Conservation (phyloP, 2,797 vertebrate species). For the Diceros bicornis region DNA sequence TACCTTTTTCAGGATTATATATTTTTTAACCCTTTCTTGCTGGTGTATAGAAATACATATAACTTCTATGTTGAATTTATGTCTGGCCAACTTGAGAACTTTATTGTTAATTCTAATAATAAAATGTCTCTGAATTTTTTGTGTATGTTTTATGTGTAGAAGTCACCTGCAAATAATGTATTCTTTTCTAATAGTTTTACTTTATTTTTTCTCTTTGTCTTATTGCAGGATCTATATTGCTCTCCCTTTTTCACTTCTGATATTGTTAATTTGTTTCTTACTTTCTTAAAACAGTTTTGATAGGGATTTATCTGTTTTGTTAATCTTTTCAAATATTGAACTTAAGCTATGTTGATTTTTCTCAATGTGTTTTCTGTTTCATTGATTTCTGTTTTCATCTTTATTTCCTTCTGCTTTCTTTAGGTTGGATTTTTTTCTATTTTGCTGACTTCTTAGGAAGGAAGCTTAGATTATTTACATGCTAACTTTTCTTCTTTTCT, state of each 20-base stretch:
- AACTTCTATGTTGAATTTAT: neutral
- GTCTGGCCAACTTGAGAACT: neutral
- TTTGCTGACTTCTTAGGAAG: conserved; percentile 8
- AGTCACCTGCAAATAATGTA: neutral
- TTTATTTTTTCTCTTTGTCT: neutral
- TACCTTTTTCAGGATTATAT: neutral
- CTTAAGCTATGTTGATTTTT: neutral
- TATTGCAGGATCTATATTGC: neutral
- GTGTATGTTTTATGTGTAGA: neutral
- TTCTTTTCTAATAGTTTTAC: neutral
- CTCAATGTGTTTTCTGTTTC: neutral
- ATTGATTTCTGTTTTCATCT: neutral
- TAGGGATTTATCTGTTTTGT: neutral
- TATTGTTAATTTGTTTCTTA: neutral
- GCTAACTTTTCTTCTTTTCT: conserved; percentile 9
- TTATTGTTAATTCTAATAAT: neutral
- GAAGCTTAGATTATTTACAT: conserved; percentile 20
- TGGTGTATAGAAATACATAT: neutral
- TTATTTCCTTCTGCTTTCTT: conserved; percentile 38
- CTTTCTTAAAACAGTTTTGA: neutral
- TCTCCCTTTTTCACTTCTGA: neutral
- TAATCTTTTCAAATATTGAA: conserved; percentile 18
- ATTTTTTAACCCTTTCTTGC: conserved; percentile 18
- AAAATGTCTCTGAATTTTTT: neutral
- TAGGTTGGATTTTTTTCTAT: neutral